Base-by-base conservation (phyloP, 2,888 invertebrate genomes). In the Chrysolina oricalcia region DNA sequence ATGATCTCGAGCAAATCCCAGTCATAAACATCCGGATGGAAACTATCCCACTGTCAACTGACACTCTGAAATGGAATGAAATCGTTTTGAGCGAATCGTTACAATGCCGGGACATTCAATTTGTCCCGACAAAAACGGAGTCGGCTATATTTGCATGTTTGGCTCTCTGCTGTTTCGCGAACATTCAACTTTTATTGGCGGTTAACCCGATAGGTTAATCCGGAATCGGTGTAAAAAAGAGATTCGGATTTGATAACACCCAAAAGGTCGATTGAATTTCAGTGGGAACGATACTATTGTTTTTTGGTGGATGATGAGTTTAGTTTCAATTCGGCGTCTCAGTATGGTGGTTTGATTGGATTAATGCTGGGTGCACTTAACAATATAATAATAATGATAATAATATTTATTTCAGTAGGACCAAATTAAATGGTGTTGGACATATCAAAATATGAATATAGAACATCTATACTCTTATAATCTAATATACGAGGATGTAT, bases 201-300 rank as follows among this genome's bases (percentile, higher is more conserved):
- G 70, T 35, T 35, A 19, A 56, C 62, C 68, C 35, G 41, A 40
- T 64, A 48, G 70, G 53, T 74, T n/a, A n/a, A 59, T 59, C 27
- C 13, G 27, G 27, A 8, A n/a, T 4, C n/a, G 15, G 15, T 5
- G 13, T 27, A 35, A 59, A 59, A 59, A 27, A 13, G 6, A 23
- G 59, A 15, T 6, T n/a, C n/a, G 35, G n/a, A 27, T 35, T n/a
- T n/a, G 11, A 59, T 59, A n/a, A 17, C 19, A n/a, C 5, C 27
- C 11, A 11, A 6, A 21, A 11, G 59, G 27, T 35, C 27, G 35
- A 59, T n/a, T 10, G 59, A 10, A 27, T 59, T 59, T 35, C n/a
- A n/a, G 27, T 11, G 0, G 10, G n/a, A 59, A 17, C 15, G 10
- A 27, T 35, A 53, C 1, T 21, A 5, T 59, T 35, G 59, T 59